phyloP scores from a whole-genome alignment of 1,140 invertebrate genomes.

The honey bee (Apis mellifera) region Amel_HAv3.1 CM009933.2:9416001-9416500 shows the following conservation, averaged over 20 bases:
- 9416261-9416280: neutral
- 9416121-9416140: neutral
- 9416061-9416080: too few species aligned
- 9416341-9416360: neutral
- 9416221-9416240: neutral
- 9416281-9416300: neutral
- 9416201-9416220: neutral
- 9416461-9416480: neutral
- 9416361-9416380: neutral
- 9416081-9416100: too few species aligned
- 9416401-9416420: too few species aligned
- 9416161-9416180: neutral
- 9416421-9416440: too few species aligned
- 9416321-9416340: neutral
- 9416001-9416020: too few species aligned
- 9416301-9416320: neutral
- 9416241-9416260: neutral
- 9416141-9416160: neutral
- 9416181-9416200: neutral
- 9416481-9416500: neutral
- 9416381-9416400: neutral
- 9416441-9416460: too few species aligned
- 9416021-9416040: too few species aligned
- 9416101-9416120: neutral
- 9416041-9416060: too few species aligned